Evolutionary conservation across 2,797 vertebrate species (phyloP).

Genomic region (Scomberomorus guttatus): DNA sequence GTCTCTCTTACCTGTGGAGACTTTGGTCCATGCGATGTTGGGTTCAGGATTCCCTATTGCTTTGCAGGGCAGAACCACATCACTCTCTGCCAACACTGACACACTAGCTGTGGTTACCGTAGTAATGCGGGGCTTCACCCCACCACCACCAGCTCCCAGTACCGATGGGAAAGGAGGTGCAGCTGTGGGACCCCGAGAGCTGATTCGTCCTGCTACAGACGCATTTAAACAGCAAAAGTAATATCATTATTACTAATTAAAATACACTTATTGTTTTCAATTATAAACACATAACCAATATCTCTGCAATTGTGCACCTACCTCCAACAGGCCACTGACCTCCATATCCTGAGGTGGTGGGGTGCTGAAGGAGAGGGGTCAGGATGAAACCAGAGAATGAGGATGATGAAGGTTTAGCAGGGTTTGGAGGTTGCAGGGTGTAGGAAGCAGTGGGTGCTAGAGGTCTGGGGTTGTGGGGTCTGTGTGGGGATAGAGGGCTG

Average conservation of each 20-base stretch:
- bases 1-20: slow-evolving; percentile 83
- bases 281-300: not conserved
- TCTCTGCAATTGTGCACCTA: slow-evolving; percentile 10
- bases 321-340: slow-evolving; percentile 73
- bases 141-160: slow-evolving; percentile 58
- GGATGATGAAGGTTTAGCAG: slow-evolving; percentile 47
- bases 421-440: slow-evolving; percentile 39
- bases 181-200: slow-evolving; percentile 70
- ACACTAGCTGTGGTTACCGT: slow-evolving; percentile 77
- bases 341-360: slow-evolving; percentile 62
- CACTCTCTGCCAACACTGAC: slow-evolving; percentile 82
- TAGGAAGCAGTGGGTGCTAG: slow-evolving; percentile 51
- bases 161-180: slow-evolving; percentile 78
- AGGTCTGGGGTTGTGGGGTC: slow-evolving; percentile 49
- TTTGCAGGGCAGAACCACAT: slow-evolving; percentile 83
- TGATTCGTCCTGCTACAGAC: slow-evolving; percentile 52
- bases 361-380: slow-evolving; percentile 46
- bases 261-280: not conserved
- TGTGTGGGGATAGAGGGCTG: slow-evolving; percentile 43
- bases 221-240: slow-evolving; percentile 2
- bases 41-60: slow-evolving; percentile 83
- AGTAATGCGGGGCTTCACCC: slow-evolving; percentile 82
- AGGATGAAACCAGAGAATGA: slow-evolving; percentile 47
- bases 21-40: slow-evolving; percentile 85
- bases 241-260: not conserved